phyloP scores from a whole-genome alignment of 1,140 invertebrate species.

The Drosophila willistoni region DNA sequence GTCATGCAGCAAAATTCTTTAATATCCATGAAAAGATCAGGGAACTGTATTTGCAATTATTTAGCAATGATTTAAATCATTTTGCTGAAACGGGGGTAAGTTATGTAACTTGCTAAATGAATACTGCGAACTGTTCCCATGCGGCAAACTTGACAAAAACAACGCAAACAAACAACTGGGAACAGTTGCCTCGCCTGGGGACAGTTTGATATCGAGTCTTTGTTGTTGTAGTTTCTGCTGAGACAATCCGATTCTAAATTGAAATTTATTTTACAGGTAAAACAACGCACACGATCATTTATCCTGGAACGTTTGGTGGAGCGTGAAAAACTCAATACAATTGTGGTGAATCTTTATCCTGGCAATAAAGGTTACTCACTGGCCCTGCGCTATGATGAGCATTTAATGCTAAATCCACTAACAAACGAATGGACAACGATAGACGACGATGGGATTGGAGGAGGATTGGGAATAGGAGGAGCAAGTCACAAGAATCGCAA shows the following conservation, averaged over 20 bases:
- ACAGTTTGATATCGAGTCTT: background rate
- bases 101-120: background rate
- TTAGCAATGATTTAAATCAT: conserved; percentile 74
- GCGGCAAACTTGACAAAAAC: no score
- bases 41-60: conserved; percentile 84
- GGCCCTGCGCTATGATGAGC: conserved; percentile 87
- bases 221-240: background rate
- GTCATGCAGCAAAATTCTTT: conserved; percentile 79
- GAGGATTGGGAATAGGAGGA: conserved; percentile 11
- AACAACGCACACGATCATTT: conserved; percentile 85
- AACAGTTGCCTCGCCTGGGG: background rate
- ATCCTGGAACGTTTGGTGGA: conserved; percentile 93
- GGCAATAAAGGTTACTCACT: conserved; percentile 96
- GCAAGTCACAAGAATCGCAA: conserved; percentile 48
- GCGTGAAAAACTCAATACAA: conserved; percentile 92
- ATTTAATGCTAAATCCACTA: conserved; percentile 58
- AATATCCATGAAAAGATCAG: conserved; percentile 86
- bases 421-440: conserved; percentile 63
- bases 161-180: no score
- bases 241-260: background rate
- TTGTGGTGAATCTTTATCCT: conserved; percentile 95
- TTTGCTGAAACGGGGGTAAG: conserved; percentile 80
- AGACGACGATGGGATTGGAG: conserved; percentile 6
- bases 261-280: conserved; percentile 54
- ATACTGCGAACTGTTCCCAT: background rate